A percentile compares a stretch with the other conserved stretches of the same genome.
These are phyloP conservation scores for Sarcophaga bullata DNA, from an alignment of 1,140 invertebrate genomes.

Conservation along the genomic window DNA sequence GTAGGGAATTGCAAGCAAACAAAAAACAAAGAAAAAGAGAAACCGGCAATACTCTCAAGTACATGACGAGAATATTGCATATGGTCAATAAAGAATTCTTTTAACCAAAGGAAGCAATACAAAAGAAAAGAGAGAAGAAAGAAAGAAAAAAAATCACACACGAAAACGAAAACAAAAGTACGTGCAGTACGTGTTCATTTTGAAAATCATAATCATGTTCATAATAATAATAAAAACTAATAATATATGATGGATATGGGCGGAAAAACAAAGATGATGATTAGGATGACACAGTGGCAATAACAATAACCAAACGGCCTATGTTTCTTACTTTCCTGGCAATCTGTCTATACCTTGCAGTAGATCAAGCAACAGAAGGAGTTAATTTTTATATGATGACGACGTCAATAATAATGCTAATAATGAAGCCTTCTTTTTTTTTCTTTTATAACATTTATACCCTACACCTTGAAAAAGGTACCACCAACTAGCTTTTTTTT, in stretches of 20 bases:
- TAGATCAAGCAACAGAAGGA: background rate
- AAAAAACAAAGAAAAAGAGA: background rate
- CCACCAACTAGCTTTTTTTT: background rate
- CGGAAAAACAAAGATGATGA: conserved; percentile 42
- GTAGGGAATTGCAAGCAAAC: too few relatives aligned
- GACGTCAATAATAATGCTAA: background rate
- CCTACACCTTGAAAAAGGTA: background rate
- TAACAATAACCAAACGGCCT: background rate
- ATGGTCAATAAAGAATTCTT: conserved; percentile 31
- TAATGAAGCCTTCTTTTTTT: conserved; percentile 1
- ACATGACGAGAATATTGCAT: conserved; percentile 22
- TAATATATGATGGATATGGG: conserved; percentile 48
- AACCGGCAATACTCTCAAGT: background rate
- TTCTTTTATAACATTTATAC: background rate
- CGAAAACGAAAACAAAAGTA: conserved; percentile 25
- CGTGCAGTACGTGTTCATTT: conserved; percentile 45
- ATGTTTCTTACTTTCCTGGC: background rate
- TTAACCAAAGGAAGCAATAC: background rate
- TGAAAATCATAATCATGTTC: conserved; percentile 47
- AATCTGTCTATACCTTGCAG: background rate
- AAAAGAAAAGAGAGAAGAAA: conserved; percentile 17
- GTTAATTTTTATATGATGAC: background rate
- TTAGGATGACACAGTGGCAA: conserved; percentile 33
- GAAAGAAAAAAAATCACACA: background rate
- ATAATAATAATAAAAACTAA: conserved; percentile 49